A percentile compares a stretch with the other conserved stretches of the same genome.
Evolutionary conservation across 2,113 vertebrate species (phyloP).

Genomic region (Natator depressus): DNA sequence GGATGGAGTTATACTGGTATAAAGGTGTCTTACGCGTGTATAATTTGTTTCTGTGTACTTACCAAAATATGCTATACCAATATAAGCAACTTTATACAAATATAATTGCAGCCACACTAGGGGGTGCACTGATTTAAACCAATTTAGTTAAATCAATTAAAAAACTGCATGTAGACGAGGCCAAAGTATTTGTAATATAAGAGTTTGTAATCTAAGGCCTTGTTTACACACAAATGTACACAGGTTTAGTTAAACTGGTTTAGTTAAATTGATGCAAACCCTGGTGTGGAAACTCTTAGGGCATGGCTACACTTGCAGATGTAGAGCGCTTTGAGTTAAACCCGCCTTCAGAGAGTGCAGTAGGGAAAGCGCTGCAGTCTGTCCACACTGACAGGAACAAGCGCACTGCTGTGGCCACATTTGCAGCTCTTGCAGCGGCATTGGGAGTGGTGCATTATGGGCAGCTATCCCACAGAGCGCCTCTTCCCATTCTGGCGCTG

Average conservation of each 20-base stretch:
- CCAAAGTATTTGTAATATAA: background rate
- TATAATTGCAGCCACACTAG: background rate
- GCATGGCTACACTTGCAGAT: too few relatives aligned
- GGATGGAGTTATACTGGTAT: background rate
- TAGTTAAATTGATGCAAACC: slow-evolving; percentile 2
- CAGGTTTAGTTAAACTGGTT: background rate
- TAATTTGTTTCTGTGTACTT: background rate
- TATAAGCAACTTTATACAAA: background rate
- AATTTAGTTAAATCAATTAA: background rate
- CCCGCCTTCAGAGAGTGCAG: too few relatives aligned
- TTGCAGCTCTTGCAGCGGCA: too few relatives aligned
- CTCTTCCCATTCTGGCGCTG: too few relatives aligned
- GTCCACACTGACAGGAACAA: too few relatives aligned
- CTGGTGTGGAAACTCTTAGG: background rate
- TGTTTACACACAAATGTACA: slow-evolving; percentile 10
- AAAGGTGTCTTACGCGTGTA: background rate
- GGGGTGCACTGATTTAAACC: background rate
- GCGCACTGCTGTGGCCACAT: too few relatives aligned
- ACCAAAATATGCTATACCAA: background rate
- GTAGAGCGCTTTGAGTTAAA: too few relatives aligned
- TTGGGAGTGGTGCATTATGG: too few relatives aligned
- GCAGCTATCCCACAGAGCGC: too few relatives aligned
- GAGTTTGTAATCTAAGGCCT: background rate
- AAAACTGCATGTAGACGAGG: background rate
- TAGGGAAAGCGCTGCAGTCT: too few relatives aligned